These are phyloP conservation scores for Spizella passerina DNA, from an alignment of 2,797 vertebrate genomes.

Conservation along the genomic window DNA sequence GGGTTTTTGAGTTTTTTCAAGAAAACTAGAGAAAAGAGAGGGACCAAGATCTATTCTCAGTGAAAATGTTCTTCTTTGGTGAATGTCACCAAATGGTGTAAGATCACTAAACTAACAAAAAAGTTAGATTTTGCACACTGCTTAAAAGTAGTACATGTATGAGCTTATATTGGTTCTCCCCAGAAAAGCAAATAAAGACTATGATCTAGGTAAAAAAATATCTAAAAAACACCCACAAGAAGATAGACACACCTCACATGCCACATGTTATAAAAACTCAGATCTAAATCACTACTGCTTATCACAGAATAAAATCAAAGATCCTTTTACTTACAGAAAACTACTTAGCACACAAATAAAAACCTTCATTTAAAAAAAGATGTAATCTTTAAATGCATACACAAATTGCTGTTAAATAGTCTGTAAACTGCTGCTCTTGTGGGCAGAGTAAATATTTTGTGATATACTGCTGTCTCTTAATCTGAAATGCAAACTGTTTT, in stretches of 20 bases:
- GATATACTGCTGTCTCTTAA: background rate
- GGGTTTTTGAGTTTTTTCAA: background rate
- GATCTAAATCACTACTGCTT: background rate
- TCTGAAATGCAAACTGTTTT: slow-evolving; percentile 11
- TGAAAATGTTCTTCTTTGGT: background rate
- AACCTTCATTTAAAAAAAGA: background rate
- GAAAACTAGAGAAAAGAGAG: background rate
- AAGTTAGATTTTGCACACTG: background rate
- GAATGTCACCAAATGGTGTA: background rate
- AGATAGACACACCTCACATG: background rate
- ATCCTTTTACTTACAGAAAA: background rate
- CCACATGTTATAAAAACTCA: background rate
- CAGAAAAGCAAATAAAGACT: background rate
- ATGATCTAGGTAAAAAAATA: background rate
- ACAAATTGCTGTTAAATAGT: background rate
- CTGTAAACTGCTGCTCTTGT: background rate
- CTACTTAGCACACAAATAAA: background rate
- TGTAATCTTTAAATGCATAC: background rate
- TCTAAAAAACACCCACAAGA: background rate
- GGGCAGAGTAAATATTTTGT: background rate
- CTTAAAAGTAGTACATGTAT: background rate
- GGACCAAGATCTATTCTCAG: background rate
- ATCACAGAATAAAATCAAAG: background rate
- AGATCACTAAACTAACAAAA: background rate
- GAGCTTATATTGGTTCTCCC: background rate